phyloP scores from a whole-genome alignment of 2,113 vertebrate species.

The Osmerus eperlanus region DNA sequence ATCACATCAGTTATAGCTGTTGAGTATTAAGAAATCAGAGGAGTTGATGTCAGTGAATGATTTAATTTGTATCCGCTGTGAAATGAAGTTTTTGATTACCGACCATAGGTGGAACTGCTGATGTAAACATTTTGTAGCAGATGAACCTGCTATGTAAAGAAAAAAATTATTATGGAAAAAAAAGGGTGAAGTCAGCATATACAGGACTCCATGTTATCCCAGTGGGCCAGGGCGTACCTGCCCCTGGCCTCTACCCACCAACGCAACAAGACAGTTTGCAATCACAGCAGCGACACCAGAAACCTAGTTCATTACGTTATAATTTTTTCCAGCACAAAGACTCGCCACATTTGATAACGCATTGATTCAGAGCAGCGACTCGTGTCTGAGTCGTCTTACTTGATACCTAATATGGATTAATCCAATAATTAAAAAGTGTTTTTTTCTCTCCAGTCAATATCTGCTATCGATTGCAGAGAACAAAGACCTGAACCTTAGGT shows the following conservation, averaged over 20 bases:
- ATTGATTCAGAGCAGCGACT: conserved; percentile 32
- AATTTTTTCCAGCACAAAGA: not conserved
- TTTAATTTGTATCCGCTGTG: not conserved
- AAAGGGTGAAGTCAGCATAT: not conserved
- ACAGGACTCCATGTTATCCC: conserved; percentile 3
- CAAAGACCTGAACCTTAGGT: conserved; percentile 24
- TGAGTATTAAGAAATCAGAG: not conserved
- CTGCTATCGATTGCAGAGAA: conserved; percentile 16
- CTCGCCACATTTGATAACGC: conserved; percentile 17
- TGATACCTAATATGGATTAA: conserved; percentile 14
- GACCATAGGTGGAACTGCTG: not conserved
- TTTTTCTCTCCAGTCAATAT: conserved; percentile 18
- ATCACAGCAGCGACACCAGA: conserved; percentile 23
- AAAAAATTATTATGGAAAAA: not conserved
- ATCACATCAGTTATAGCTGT: no score
- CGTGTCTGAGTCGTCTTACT: conserved; percentile 14
- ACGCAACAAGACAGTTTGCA: conserved; percentile 22
- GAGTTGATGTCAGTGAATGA: not conserved
- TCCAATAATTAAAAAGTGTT: conserved; percentile 25
- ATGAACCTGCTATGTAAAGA: not conserved
- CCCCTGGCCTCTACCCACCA: not conserved
- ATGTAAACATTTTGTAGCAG: not conserved
- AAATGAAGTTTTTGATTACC: not conserved
- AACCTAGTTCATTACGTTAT: not conserved
- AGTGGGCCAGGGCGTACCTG: conserved; percentile 15